Conservation (phyloP, 92 coral and sea anemone genomes). For the Epizoanthus illoricatus region DNA sequence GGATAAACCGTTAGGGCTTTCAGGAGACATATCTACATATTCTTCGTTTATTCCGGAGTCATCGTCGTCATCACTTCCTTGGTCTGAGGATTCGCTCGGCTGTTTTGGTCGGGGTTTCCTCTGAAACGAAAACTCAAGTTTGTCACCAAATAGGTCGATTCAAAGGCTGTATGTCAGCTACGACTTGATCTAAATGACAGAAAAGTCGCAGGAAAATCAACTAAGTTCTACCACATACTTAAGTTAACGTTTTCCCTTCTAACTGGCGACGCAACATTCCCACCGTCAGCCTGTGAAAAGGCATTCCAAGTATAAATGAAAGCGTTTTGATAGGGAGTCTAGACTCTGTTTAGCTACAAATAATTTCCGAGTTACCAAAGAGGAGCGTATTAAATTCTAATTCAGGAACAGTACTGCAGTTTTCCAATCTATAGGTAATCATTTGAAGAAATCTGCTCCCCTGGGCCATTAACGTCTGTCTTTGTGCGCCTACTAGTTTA, state of each 20-base stretch:
- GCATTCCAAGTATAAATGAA: constrained; percentile 38
- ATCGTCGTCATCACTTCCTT: constrained; percentile 58
- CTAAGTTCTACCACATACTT: constrained; percentile 34
- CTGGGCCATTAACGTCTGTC: neutral
- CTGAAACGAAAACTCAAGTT: neutral
- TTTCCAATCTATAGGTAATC: neutral
- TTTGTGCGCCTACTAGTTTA: neutral
- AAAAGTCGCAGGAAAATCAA: constrained; percentile 36
- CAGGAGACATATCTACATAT: constrained; percentile 28
- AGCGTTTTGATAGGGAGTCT: constrained; percentile 1
- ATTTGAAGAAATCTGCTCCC: neutral
- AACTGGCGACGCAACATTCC: constrained; percentile 26
- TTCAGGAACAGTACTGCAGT: neutral
- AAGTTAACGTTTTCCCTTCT: constrained; percentile 34
- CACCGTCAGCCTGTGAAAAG: constrained; percentile 39
- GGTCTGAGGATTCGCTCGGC: constrained; percentile 66
- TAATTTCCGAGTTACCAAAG: neutral
- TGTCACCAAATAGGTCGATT: neutral
- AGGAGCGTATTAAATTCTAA: too few species aligned
- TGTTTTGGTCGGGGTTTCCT: constrained; percentile 24
- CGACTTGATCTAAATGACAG: constrained; percentile 21
- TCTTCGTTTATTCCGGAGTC: constrained; percentile 44
- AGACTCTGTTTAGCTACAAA: neutral
- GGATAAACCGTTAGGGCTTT: constrained; percentile 44
- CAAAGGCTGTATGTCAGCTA: neutral